Evolutionary conservation across 2,113 vertebrate species (phyloP), one percentile per base, ranked within the genome.

Genomic region (Phyllostomus hastatus): DNA sequence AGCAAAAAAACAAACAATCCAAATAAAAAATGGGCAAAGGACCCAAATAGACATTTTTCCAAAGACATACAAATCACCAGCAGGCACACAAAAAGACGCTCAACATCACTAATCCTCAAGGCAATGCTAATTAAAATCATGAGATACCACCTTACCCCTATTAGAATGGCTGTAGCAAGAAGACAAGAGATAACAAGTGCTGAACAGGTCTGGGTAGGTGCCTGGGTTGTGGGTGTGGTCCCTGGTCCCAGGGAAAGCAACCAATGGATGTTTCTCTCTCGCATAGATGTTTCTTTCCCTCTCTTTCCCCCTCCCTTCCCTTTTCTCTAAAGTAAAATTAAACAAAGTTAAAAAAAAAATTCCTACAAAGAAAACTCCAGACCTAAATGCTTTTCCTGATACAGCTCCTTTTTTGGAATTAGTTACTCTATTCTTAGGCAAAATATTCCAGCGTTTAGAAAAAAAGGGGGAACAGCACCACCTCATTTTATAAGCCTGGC

Each of bases 401-500:
- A 35, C 12, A 38, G 38, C 48, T 80, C 33, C 33, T 26, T 50
- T 79, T 67, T 67, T 81, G 57, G 17, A 92, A 86, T 9, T 90
- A 50, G 24, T 41, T 6, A n/a, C 41, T 72, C 28, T 94, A 85
- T 50, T 64, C 66, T 85, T 64, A 92, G 28, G 26, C 15, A 85
- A 80, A 94, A 64, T 80, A 86, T 15, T 81, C 66, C 72, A 89
- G 66, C n/a, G n/a, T 86, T 95, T 54, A 84, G 67, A 41, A 61
- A 76, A 52, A 52, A 54, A 61, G 31, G 61, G 14, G 46, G 22
- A 92, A 48, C 10, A 46, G 8, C 35, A 31, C 46, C 57, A 80
- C 10, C 17, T n/a, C 35, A 46, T 81, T 95, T 88, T 84, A 66
- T 76, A 76, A 95, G 19, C 19, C 28, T 79, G 93, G 46, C 54